Percentiles rank a stretch among this genome's conserved stretches.
Evolutionary conservation across 2,113 vertebrate species (phyloP).

Genomic region (Noctilio leporinus): DNA sequence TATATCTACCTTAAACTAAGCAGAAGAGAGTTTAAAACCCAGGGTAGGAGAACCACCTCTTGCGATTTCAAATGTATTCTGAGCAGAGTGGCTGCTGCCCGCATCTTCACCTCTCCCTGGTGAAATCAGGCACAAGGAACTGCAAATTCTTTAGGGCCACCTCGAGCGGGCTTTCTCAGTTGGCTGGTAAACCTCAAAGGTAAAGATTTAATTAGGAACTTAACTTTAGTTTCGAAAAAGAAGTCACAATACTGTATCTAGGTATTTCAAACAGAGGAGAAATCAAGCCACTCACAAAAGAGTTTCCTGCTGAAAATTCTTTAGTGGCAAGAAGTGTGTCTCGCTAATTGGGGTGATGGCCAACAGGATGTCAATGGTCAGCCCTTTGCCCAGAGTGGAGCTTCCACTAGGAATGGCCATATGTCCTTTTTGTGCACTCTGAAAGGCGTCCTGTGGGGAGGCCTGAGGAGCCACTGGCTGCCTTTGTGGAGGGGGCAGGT

Average conservation of each 20-base stretch:
- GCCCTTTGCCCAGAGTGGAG: slow-evolving; percentile 73
- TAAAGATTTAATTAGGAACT: slow-evolving; percentile 57
- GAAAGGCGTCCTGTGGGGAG: slow-evolving; percentile 75
- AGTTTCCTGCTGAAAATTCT: slow-evolving; percentile 67
- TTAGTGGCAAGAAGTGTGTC: slow-evolving; percentile 79
- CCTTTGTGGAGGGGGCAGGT: slow-evolving; percentile 79
- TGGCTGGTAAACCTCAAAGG: slow-evolving; percentile 49
- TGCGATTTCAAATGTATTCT: background rate
- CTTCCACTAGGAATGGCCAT: slow-evolving; percentile 78
- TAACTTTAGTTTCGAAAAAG: slow-evolving; percentile 42
- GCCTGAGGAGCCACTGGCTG: slow-evolving; percentile 77
- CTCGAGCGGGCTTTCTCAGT: slow-evolving; percentile 49
- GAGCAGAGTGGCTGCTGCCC: background rate
- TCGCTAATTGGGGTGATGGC: slow-evolving; percentile 76
- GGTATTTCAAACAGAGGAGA: slow-evolving; percentile 43
- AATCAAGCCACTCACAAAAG: slow-evolving; percentile 57
- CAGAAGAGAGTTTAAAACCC: background rate
- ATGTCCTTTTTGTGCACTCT: slow-evolving; percentile 71
- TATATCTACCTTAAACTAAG: background rate
- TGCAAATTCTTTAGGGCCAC: slow-evolving; percentile 34
- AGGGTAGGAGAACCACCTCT: background rate
- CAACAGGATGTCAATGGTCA: slow-evolving; percentile 73
- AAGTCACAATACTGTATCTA: slow-evolving; percentile 27
- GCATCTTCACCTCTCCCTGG: slow-evolving; percentile 10
- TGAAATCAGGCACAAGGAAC: slow-evolving; percentile 45